These are phyloP conservation scores for Falco punctatus DNA, from an alignment of 2,113 vertebrate genomes.

Conservation along the genomic window DNA sequence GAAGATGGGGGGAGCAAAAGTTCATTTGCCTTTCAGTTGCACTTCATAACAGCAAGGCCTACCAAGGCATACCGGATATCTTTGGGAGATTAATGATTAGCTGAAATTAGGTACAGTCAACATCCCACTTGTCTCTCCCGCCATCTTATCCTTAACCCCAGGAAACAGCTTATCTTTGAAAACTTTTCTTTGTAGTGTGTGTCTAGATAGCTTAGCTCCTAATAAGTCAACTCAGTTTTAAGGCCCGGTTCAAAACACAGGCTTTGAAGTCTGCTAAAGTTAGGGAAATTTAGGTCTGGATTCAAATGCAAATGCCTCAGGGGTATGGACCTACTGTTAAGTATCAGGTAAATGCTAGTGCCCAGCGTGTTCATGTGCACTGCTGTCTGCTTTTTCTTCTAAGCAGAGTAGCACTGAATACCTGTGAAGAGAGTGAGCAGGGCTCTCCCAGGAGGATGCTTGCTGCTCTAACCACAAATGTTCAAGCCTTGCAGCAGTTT, in stretches of 20 bases:
- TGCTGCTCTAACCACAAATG: not conserved
- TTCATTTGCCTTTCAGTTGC: slow-evolving; percentile 50
- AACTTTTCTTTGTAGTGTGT: slow-evolving; percentile 43
- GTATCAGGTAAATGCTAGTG: not conserved
- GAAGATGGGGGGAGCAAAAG: not conserved
- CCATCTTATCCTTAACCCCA: slow-evolving; percentile 56
- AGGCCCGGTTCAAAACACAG: not conserved
- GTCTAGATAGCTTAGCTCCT: slow-evolving; percentile 44
- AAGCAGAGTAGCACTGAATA: not conserved
- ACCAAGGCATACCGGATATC: slow-evolving; percentile 23
- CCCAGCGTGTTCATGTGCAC: not conserved
- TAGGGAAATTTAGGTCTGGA: not conserved
- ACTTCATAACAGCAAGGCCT: slow-evolving; percentile 35
- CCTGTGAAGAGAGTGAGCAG: not conserved
- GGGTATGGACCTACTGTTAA: not conserved
- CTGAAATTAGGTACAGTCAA: slow-evolving; percentile 49
- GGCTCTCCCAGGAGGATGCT: not conserved
- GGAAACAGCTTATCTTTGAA: slow-evolving; percentile 37
- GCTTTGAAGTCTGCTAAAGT: not conserved
- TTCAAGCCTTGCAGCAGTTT: not conserved
- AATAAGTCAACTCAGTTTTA: slow-evolving; percentile 30
- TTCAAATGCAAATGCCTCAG: not conserved
- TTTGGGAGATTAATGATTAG: slow-evolving; percentile 58
- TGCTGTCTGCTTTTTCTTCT: not conserved
- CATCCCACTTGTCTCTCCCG: slow-evolving; percentile 47